Percentiles rank a stretch among this genome's conserved stretches.
These are phyloP conservation scores for Sternotherus odoratus DNA, from an alignment of 2,797 vertebrate species.

Conservation along the genomic window DNA sequence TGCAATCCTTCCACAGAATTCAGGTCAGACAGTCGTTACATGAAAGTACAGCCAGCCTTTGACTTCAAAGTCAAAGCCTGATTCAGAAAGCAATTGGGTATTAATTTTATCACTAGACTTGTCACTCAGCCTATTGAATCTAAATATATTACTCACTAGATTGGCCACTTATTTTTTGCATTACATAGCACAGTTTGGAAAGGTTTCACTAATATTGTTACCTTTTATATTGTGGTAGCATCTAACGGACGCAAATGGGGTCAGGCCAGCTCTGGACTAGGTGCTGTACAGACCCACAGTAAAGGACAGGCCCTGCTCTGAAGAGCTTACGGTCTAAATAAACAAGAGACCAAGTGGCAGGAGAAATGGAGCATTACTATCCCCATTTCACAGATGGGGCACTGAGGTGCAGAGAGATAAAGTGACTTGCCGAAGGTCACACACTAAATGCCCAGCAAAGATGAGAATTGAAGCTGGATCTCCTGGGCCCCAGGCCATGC, in stretches of 20 bases:
- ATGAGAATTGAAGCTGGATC: background rate
- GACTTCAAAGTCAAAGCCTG: background rate
- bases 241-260: background rate
- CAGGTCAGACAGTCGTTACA: background rate
- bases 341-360: background rate
- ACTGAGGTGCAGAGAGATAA: background rate
- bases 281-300: background rate
- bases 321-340: background rate
- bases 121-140: background rate
- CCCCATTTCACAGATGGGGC: background rate
- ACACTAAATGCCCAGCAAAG: background rate
- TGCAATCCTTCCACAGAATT: background rate
- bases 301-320: background rate
- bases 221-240: background rate
- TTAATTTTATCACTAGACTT: background rate
- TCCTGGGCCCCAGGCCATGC: background rate
- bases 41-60: conserved; percentile 41
- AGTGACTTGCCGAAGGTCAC: background rate
- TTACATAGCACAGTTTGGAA: background rate
- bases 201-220: conserved; percentile 4
- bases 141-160: background rate
- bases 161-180: background rate
- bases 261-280: background rate
- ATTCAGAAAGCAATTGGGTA: background rate
- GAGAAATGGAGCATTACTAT: background rate